These are phyloP conservation scores for Pholis gunnellus DNA, from an alignment of 2,113 vertebrate species.

Conservation along the genomic window DNA sequence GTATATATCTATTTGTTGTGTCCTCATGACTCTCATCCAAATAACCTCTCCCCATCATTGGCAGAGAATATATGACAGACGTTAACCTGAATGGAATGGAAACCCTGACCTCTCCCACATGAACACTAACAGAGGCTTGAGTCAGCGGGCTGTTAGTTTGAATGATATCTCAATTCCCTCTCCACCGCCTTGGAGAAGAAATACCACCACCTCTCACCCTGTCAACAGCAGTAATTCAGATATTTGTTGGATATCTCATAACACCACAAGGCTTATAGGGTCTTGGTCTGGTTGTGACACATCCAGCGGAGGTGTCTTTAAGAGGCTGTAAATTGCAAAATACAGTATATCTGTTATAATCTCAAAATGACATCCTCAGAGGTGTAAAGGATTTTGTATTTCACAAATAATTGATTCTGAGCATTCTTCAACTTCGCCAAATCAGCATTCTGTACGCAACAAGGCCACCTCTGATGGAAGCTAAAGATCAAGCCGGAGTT, in stretches of 20 bases:
- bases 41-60: conserved; percentile 49
- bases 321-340: conserved; percentile 46
- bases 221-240: conserved; percentile 77
- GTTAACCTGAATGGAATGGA: conserved; percentile 74
- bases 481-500: conserved; percentile 20
- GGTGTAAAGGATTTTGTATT: not conserved
- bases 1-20: conserved; percentile 47
- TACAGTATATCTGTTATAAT: conserved; percentile 37
- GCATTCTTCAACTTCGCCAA: not conserved
- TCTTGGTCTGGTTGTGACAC: conserved; percentile 55
- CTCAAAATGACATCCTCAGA: conserved; percentile 19
- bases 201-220: conserved; percentile 70
- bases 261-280: conserved; percentile 56
- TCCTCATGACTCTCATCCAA: conserved; percentile 58
- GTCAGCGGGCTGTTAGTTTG: conserved; percentile 80
- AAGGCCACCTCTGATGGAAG: conserved; percentile 14
- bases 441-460: conserved; percentile 23
- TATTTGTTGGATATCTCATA: conserved; percentile 65
- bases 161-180: conserved; percentile 85
- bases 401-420: conserved; percentile 28
- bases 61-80: conserved; percentile 68
- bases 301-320: conserved; percentile 45
- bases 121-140: conserved; percentile 77
- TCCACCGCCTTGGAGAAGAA: conserved; percentile 76
- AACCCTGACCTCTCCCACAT: conserved; percentile 80